Evolutionary conservation across 2,797 vertebrate species (phyloP), one percentile per base, ranked within the genome.

Genomic region (Buceros bicornis): DNA sequence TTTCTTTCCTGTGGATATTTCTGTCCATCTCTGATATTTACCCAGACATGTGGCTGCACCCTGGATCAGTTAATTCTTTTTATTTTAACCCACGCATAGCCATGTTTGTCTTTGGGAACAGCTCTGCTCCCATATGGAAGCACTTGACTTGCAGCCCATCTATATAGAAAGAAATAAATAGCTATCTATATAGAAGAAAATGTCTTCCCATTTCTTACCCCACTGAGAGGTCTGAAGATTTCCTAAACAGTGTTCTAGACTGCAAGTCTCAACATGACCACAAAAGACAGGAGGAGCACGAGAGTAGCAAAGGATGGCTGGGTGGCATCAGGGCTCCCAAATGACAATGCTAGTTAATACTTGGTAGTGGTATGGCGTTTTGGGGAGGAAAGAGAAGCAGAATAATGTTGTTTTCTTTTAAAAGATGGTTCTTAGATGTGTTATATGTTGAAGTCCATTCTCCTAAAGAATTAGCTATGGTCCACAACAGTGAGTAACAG

Each of bases 11-110:
- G 13, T 29, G 12, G 29, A 26, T 80, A 33, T 76, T 92, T 87
- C 51, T 80, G 21, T 87, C 66, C 33, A 94, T 56, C 51, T 78
- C 31, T 16, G 1, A n/a, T 16, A 57, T 14, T 61, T 67, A 74
- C 4, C 12, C 25, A n/a, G 73, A 18, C 29, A 16, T 0, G 0
- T 37, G 13, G 53, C 28, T 80, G 35, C 8, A 11, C 6, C 8
- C 50, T 64, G 10, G 50, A 47, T 28, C 1, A 1, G 6, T 67
- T 89, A 53, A 13, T n/a, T 47, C 24, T 61, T 43, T 58, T 43
- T 4, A 40, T 78, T 13, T 29, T 57, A 28, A 13, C 26, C 53
- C 6, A 1, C 26, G 45, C 6, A 1, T 29, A 48, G 62, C 8
- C 25, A 4, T 18, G 2, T 47, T 54, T 93, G 16, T 24, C 29